phyloP scores from a whole-genome alignment of 2,113 vertebrate species.

The Pterocles burchelli region DNA sequence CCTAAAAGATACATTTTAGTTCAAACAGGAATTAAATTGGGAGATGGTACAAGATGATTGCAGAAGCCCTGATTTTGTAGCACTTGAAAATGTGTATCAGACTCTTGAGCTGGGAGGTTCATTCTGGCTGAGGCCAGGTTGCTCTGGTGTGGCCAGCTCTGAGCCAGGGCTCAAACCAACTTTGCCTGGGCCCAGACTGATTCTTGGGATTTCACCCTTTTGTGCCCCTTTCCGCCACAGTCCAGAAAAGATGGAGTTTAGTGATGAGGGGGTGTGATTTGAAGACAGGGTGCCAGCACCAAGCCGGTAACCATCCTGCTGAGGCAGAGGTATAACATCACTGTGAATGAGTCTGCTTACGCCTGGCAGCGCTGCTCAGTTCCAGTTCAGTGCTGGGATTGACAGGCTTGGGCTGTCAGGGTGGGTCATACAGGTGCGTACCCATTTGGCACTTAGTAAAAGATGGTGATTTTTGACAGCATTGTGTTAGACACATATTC shows the following conservation, averaged over 20 bases:
- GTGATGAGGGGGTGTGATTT: background rate
- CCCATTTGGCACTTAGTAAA: background rate
- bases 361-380: background rate
- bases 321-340: background rate
- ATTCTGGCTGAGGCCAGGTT: background rate
- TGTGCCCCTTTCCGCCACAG: no score
- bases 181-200: background rate
- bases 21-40: background rate
- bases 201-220: no score
- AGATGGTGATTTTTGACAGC: background rate
- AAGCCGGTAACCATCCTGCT: background rate
- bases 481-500: background rate
- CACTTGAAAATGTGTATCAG: background rate
- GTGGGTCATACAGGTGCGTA: background rate
- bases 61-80: background rate
- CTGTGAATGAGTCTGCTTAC: background rate
- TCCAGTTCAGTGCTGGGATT: background rate
- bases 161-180: background rate
- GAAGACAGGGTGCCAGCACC: background rate
- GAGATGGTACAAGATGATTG: background rate
- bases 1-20: background rate
- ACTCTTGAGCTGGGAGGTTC: background rate
- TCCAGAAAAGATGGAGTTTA: background rate
- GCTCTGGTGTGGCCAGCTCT: background rate
- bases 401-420: background rate